Evolutionary conservation across 2,113 vertebrate species (phyloP).

Genomic region (Microtus pennsylvanicus): DNA sequence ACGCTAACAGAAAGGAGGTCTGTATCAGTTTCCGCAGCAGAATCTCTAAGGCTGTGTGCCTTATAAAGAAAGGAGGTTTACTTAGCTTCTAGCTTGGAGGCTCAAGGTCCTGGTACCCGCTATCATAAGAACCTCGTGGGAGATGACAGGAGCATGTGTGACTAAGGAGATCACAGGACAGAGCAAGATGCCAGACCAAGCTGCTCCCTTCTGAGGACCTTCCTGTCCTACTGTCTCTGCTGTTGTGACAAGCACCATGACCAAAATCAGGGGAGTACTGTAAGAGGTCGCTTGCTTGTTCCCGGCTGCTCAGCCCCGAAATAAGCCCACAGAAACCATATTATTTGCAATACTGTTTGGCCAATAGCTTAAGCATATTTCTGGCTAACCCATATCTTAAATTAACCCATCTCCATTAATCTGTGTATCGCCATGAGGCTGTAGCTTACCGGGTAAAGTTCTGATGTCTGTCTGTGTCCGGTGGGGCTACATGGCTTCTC

Average conservation of each 20-base stretch:
- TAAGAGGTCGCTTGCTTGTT: too few relatives aligned
- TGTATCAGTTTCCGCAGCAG: not conserved
- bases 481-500: too few relatives aligned
- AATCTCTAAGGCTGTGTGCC: not conserved
- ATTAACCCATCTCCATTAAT: too few relatives aligned
- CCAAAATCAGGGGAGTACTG: not conserved
- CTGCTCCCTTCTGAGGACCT: too few relatives aligned
- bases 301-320: too few relatives aligned
- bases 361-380: too few relatives aligned
- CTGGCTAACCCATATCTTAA: too few relatives aligned
- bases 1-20: not conserved
- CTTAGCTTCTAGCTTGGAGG: not conserved
- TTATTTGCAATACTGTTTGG: too few relatives aligned
- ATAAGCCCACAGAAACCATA: too few relatives aligned
- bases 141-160: not conserved
- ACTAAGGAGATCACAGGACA: not conserved
- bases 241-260: not conserved
- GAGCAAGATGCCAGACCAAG: not conserved
- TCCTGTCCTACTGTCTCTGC: not conserved
- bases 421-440: too few relatives aligned
- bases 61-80: not conserved
- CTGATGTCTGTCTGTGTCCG: fast-evolving
- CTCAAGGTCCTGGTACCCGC: not conserved
- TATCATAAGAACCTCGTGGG: not conserved
- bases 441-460: too few relatives aligned